phyloP scores from a whole-genome alignment of 2,888 invertebrate genomes.

The Aelia acuminata region DNA sequence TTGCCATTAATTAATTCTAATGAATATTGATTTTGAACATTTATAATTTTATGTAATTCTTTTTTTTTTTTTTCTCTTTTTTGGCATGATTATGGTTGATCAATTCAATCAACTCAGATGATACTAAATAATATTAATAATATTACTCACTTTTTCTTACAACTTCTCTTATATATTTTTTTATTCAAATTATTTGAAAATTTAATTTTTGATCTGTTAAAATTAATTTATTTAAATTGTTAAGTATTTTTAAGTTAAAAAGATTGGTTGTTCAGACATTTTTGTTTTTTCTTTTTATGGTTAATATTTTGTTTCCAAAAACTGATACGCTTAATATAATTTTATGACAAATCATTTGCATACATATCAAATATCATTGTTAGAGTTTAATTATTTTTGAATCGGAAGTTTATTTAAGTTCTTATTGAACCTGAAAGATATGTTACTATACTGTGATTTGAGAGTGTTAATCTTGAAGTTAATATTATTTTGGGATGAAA shows the following conservation, averaged over 20 bases:
- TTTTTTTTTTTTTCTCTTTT: neutral
- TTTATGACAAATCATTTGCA: conserved; percentile 27
- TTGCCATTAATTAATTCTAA: neutral
- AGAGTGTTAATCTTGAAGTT: neutral
- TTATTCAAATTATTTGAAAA: neutral
- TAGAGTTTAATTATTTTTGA: conserved; percentile 19
- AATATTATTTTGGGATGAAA: neutral
- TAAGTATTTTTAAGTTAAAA: neutral
- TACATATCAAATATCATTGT: conserved; percentile 39
- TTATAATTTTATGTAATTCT: too few relatives aligned
- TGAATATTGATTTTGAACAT: too few relatives aligned
- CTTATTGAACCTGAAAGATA: neutral
- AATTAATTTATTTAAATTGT: neutral
- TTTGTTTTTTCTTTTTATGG: neutral
- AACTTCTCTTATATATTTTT: neutral
- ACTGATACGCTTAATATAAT: conserved; percentile 19
- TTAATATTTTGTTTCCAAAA: neutral
- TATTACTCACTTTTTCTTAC: neutral
- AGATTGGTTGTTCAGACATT: neutral
- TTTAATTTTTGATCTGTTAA: too few relatives aligned
- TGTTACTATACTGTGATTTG: conserved; percentile 12
- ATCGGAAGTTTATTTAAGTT: neutral
- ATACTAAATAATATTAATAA: too few relatives aligned
- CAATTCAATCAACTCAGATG: too few relatives aligned
- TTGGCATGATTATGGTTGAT: neutral